Percentiles rank a stretch among this genome's conserved stretches.
Evolutionary conservation across 2,797 vertebrate genomes (phyloP).

Genomic region (Lates japonicus): DNA sequence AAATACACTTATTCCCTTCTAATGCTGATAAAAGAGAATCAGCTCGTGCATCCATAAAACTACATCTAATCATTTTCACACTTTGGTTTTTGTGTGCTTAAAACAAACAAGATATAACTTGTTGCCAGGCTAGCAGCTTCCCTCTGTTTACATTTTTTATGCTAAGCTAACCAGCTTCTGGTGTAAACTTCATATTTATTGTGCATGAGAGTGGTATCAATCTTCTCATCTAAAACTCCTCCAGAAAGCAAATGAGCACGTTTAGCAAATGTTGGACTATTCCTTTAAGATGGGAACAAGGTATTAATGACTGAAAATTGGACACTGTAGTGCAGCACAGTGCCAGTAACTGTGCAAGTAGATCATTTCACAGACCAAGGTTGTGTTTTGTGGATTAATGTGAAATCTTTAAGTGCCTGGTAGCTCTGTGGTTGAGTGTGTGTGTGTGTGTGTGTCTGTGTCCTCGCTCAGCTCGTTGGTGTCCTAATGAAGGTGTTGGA

Average conservation of each 20-base stretch:
- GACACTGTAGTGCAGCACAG: neutral
- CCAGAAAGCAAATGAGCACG: neutral
- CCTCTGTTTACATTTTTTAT: constrained; percentile 8
- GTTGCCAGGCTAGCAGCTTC: neutral
- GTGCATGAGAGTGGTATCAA: neutral
- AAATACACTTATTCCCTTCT: neutral
- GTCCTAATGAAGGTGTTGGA: constrained; percentile 81
- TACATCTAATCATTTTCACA: neutral
- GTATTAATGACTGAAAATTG: constrained; percentile 25
- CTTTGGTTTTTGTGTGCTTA: neutral
- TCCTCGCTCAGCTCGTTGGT: constrained; percentile 60
- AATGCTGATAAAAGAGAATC: neutral
- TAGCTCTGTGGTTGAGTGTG: constrained; percentile 18
- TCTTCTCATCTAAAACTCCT: neutral
- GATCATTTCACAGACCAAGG: constrained; percentile 52
- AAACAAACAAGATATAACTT: neutral
- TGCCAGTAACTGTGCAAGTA: constrained; percentile 16
- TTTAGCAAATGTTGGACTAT: neutral
- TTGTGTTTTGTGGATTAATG: constrained; percentile 51
- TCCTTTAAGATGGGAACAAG: constrained; percentile 9
- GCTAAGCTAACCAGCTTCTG: neutral
- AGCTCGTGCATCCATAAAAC: neutral
- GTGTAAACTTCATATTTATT: neutral
- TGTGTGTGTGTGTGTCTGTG: constrained; percentile 36
- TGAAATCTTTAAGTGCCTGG: constrained; percentile 43